Base-by-base conservation (phyloP, 2,113 vertebrate species). In the Sceloporus tristichus region DNA sequence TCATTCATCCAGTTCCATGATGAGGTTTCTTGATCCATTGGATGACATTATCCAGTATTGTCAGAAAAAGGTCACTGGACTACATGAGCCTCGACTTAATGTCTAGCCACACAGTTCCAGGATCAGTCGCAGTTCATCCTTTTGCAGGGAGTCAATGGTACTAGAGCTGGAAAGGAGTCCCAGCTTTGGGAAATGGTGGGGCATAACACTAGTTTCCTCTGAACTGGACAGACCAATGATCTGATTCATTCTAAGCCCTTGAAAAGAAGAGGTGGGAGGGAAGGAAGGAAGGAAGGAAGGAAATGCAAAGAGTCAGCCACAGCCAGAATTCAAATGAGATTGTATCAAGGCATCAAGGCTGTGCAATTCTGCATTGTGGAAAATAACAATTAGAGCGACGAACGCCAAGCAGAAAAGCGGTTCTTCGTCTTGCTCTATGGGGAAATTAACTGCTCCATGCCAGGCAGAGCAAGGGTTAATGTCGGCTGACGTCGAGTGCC, bases 401-500 rank as follows among this genome's bases (percentile, higher is more conserved):
- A 71, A 42, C 5, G 7, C 25, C 25, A 54, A 66, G 40, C 79
- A 27, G 53, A 3, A 48, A 70, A 56, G 42, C 71, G 53, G 40
- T 71, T 19, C 71, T 0, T 82, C 21, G 59, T 77, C 79, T 80
- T 89, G 87, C 81, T 92, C 94, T 94, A 84, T 74, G 79, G 94
- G 94, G 94, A 94, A 94, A 95, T 84, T 25, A 90, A 92, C 84
- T 25, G 92, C 89, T 79, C 19, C 29, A 4, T 0, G 8, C 5
- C 42, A 0, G 85, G 96, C 74, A 88, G 86, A 29, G 68, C 25
- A 93, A 94, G 97, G 96, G 97, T 97, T 97, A 97, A 97, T 93
- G 85, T 95, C 0, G 71, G 85, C 94, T 94, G 96, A 94, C 91
- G 96, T n/a, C 54, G 88, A 95, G 88, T 88, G 96, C 94, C 95